A percentile compares a stretch with the other conserved stretches of the same genome.
Evolutionary conservation across 1,140 invertebrate species (phyloP).

Genomic region (Bombus affinis): DNA sequence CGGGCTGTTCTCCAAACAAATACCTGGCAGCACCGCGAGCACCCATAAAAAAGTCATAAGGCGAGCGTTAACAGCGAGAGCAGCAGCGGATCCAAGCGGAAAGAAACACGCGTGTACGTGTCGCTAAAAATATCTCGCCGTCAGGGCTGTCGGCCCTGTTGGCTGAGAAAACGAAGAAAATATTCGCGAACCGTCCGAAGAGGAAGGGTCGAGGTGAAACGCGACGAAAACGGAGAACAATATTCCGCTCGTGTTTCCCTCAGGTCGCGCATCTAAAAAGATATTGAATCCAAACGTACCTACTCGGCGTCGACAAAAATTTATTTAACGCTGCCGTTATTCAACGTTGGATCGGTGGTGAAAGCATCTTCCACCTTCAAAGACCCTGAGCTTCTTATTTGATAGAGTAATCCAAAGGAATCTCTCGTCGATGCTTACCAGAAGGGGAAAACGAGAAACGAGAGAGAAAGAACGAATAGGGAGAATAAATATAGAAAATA

Average conservation of each 20-base stretch:
- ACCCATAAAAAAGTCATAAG: not conserved
- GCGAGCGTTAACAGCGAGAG: not conserved
- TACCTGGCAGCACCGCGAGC: too few relatives aligned
- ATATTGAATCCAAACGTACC: not conserved
- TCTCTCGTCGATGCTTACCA: not conserved
- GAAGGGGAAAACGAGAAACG: not conserved
- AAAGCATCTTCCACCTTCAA: not conserved
- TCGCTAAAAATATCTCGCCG: slow-evolving; percentile 13
- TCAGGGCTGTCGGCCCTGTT: not conserved
- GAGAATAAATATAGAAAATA: not conserved
- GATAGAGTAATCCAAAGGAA: not conserved
- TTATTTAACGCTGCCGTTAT: slow-evolving; percentile 36
- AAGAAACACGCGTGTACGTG: not conserved
- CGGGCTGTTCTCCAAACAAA: not conserved
- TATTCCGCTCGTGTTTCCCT: not conserved
- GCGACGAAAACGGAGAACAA: not conserved
- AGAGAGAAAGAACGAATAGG: too few relatives aligned
- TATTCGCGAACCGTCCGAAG: not conserved
- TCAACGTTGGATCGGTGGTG: not conserved
- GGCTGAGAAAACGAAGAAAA: not conserved
- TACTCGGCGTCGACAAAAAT: slow-evolving; percentile 7
- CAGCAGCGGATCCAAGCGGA: too few relatives aligned
- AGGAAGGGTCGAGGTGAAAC: not conserved
- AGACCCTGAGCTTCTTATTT: slow-evolving; percentile 24
- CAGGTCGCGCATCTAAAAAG: not conserved